These are phyloP conservation scores for Gymnocephalus cernua DNA, from an alignment of 2,113 vertebrate species.

Conservation along the genomic window DNA sequence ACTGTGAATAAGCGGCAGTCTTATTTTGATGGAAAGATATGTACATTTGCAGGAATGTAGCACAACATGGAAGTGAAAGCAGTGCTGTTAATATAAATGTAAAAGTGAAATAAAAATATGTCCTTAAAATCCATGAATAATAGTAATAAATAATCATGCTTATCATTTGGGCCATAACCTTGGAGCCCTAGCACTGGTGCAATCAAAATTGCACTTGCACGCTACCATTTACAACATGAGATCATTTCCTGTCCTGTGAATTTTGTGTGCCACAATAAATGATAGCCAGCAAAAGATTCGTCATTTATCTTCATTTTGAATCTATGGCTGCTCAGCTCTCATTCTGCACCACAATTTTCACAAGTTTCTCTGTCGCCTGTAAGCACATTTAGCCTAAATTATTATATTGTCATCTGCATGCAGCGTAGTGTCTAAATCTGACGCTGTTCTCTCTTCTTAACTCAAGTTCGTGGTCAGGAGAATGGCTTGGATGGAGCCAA, in stretches of 20 bases:
- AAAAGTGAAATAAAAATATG: too few species aligned
- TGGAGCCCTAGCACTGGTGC: not conserved
- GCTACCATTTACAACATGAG: not conserved
- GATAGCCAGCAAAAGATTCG: not conserved
- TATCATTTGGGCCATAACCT: too few species aligned
- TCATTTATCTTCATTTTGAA: conserved; percentile 1
- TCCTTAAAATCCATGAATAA: too few species aligned
- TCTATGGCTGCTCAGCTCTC: not conserved
- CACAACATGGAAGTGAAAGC: too few species aligned
- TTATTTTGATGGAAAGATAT: too few species aligned
- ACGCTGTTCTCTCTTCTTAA: not conserved
- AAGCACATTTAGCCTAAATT: not conserved
- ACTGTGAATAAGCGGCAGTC: too few species aligned
- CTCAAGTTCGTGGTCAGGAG: conserved; percentile 94
- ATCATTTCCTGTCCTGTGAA: not conserved
- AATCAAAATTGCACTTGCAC: not conserved
- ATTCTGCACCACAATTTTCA: not conserved
- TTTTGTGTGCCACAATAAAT: not conserved
- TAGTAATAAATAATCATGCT: too few species aligned
- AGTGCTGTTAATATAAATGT: too few species aligned
- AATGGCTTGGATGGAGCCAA: conserved; percentile 94
- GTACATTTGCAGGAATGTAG: too few species aligned
- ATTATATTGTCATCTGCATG: not conserved
- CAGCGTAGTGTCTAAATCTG: not conserved
- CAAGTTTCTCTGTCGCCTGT: not conserved